Evolutionary conservation across 2,797 vertebrate species (phyloP).

Genomic region (Anguilla marmorata): DNA sequence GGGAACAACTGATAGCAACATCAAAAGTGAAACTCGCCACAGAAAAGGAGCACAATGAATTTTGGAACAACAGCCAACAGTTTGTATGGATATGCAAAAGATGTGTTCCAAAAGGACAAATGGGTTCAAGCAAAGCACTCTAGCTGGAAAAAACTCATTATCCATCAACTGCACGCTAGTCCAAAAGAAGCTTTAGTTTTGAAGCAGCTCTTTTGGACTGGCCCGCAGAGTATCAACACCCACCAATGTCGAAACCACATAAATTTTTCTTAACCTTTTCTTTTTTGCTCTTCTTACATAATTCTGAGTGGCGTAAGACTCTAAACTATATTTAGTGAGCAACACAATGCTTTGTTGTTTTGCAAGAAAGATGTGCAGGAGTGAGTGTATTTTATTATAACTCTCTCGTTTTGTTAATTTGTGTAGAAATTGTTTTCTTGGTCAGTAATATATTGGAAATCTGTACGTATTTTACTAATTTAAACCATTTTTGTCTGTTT

Average conservation of each 20-base stretch:
- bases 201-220: not conserved
- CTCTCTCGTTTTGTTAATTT: not conserved
- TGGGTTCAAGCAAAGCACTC: not conserved
- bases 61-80: not conserved
- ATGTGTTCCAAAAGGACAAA: not conserved
- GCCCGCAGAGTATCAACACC: not conserved
- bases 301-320: not conserved
- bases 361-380: not conserved
- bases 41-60: conserved; percentile 32
- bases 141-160: not conserved
- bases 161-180: not conserved
- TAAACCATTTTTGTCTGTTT: not conserved
- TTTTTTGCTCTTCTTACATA: not conserved
- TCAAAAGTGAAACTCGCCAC: conserved; percentile 29
- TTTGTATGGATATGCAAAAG: not conserved
- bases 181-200: not conserved
- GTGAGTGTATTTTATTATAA: not conserved
- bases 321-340: not conserved
- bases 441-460: conserved; percentile 9
- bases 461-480: not conserved
- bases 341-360: not conserved
- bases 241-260: not conserved
- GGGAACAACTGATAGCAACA: conserved; percentile 19
- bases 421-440: not conserved
- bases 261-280: not conserved